Percentiles rank a stretch among this genome's conserved stretches.
Evolutionary conservation across 2,888 invertebrate genomes (phyloP).

Genomic region (Eupithecia subfuscata): DNA sequence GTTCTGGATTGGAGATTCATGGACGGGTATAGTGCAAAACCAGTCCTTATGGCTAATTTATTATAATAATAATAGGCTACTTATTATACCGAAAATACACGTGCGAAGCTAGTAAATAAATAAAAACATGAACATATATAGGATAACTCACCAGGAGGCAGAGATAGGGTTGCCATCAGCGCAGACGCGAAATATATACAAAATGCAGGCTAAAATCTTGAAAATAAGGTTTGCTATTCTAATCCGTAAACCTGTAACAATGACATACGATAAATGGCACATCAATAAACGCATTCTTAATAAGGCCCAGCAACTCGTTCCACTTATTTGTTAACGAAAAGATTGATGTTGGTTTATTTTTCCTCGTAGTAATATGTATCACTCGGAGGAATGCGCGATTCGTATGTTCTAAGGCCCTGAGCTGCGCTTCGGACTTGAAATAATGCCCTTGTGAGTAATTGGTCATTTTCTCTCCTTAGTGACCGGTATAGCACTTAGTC

Average conservation of each 20-base stretch:
- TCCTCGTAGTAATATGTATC: too few relatives aligned
- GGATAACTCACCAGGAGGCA: slow-evolving; percentile 90
- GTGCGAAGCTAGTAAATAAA: too few relatives aligned
- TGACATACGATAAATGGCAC: neutral
- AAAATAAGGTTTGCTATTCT: slow-evolving; percentile 98
- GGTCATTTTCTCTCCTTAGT: too few relatives aligned
- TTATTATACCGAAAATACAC: too few relatives aligned
- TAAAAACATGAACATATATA: too few relatives aligned
- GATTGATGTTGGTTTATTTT: too few relatives aligned
- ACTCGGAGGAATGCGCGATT: too few relatives aligned
- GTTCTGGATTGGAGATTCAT: neutral
- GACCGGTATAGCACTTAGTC: neutral
- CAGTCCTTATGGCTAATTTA: neutral
- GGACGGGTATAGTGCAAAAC: neutral
- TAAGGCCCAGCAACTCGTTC: neutral
- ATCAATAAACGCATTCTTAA: neutral
- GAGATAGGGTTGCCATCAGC: slow-evolving; percentile 94
- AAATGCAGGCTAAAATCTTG: slow-evolving; percentile 97
- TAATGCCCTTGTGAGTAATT: too few relatives aligned
- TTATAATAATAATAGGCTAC: too few relatives aligned
- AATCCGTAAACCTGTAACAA: slow-evolving; percentile 96
- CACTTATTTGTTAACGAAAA: too few relatives aligned
- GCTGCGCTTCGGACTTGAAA: too few relatives aligned
- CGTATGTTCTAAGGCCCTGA: too few relatives aligned
- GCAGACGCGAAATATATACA: slow-evolving; percentile 97